These are phyloP conservation scores for Enteromius trimaculatus DNA, from an alignment of 2,797 vertebrate genomes.

Conservation along the genomic window DNA sequence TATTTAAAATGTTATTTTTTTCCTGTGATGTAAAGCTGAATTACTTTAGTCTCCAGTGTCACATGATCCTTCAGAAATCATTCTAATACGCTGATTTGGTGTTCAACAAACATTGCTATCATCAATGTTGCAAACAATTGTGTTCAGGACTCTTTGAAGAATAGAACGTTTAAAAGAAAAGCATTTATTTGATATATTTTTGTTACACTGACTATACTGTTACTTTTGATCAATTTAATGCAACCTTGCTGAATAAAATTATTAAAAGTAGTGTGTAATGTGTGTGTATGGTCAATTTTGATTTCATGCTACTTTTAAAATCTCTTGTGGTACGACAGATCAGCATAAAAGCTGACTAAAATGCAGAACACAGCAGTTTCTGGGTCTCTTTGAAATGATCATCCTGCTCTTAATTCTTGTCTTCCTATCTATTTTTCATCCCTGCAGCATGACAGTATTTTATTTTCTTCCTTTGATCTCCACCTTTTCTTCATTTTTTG, in stretches of 20 bases:
- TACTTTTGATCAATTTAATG: background rate
- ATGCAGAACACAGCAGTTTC: background rate
- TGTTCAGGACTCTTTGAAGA: background rate
- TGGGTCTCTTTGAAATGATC: background rate
- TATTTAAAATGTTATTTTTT: too few species aligned
- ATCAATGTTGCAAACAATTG: background rate
- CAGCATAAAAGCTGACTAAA: background rate
- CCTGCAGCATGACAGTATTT: background rate
- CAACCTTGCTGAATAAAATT: background rate
- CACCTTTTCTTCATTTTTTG: background rate
- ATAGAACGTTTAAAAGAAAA: background rate
- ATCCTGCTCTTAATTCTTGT: background rate
- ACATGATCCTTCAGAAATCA: background rate
- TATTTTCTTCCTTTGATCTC: background rate
- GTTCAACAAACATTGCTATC: background rate
- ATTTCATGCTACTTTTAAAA: background rate
- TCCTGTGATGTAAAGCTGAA: background rate
- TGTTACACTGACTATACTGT: background rate
- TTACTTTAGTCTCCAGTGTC: background rate
- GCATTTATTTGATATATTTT: background rate
- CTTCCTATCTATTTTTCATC: slow-evolving; percentile 17
- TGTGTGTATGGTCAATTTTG: background rate
- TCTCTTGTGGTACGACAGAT: background rate
- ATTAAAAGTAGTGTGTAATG: background rate
- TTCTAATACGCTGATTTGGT: background rate